Evolutionary conservation across 2,113 vertebrate species (phyloP).

Genomic region (Ornithorhynchus anatinus): DNA sequence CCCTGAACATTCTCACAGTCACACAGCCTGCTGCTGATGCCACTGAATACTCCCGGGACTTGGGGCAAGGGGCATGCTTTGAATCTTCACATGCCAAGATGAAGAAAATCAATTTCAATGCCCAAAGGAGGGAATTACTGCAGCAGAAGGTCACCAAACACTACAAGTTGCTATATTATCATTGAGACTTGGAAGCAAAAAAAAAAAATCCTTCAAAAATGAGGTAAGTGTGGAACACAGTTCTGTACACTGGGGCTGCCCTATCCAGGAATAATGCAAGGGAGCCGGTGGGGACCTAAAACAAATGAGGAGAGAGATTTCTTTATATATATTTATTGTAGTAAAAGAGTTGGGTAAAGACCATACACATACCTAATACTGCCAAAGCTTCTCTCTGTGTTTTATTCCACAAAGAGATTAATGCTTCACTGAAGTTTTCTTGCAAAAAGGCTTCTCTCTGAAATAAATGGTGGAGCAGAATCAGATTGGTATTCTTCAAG

Average conservation of each 20-base stretch:
- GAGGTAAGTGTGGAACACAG: constrained; percentile 17
- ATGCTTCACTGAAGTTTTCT: too few species aligned
- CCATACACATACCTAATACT: neutral
- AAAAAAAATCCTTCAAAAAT: constrained; percentile 43
- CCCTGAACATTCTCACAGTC: constrained; percentile 8
- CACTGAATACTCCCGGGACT: constrained; percentile 36
- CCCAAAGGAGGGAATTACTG: constrained; percentile 68
- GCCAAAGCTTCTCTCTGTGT: neutral
- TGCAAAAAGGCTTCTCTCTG: too few species aligned
- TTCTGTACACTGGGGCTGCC: constrained; percentile 25
- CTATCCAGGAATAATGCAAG: neutral
- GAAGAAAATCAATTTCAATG: constrained; percentile 67
- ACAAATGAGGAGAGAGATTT: neutral
- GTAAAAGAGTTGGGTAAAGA: neutral
- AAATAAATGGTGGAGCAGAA: too few species aligned
- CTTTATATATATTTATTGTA: neutral
- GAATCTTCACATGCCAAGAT: constrained; percentile 51
- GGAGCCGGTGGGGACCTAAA: neutral
- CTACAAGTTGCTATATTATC: constrained; percentile 30
- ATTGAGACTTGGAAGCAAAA: constrained; percentile 14
- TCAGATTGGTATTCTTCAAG: too few species aligned
- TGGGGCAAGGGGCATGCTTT: constrained; percentile 51
- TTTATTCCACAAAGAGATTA: too few species aligned
- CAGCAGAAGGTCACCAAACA: constrained; percentile 56
- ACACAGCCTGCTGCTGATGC: neutral